A percentile compares a stretch with the other conserved stretches of the same genome.
These are phyloP conservation scores for Rhodeus uyekii DNA, from an alignment of 2,797 vertebrate species.

Conservation along the genomic window DNA sequence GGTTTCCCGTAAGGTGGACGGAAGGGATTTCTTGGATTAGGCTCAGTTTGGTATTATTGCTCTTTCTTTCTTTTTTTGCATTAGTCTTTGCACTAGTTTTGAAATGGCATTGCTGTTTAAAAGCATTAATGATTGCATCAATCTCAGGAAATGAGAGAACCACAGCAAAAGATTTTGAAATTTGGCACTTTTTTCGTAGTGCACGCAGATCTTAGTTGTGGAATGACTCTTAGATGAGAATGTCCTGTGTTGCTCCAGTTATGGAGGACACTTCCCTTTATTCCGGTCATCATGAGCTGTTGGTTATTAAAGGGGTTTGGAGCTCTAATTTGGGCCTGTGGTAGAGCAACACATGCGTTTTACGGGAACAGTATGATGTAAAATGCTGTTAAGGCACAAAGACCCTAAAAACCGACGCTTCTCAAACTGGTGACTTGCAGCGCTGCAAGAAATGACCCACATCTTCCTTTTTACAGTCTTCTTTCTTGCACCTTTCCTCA, in stretches of 20 bases:
- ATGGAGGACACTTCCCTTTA: not conserved
- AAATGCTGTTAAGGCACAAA: constrained; percentile 32
- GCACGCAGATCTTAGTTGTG: not conserved
- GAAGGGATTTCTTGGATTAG: constrained; percentile 38
- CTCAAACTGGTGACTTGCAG: not conserved
- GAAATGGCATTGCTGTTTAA: not conserved
- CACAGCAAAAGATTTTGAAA: constrained; percentile 1
- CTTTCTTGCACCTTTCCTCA: not conserved
- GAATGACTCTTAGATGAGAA: not conserved
- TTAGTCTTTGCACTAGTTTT: not conserved
- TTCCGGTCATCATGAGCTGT: not conserved
- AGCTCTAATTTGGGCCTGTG: constrained; percentile 61
- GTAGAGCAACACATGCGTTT: constrained; percentile 58
- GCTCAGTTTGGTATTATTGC: not conserved
- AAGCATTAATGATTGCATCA: not conserved
- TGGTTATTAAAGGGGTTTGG: not conserved
- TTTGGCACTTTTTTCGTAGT: not conserved
- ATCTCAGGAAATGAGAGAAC: constrained; percentile 1
- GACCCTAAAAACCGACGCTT: constrained; percentile 7
- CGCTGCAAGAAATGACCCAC: not conserved
- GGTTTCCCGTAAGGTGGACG: constrained; percentile 70
- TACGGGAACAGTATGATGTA: constrained; percentile 67
- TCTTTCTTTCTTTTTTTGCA: not conserved
- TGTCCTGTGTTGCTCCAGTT: not conserved
- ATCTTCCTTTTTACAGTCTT: not conserved